These are phyloP conservation scores for Apostichopus japonicus DNA, from an alignment of 35 echinoderm and acorn worm species.

Conservation along the genomic window DNA sequence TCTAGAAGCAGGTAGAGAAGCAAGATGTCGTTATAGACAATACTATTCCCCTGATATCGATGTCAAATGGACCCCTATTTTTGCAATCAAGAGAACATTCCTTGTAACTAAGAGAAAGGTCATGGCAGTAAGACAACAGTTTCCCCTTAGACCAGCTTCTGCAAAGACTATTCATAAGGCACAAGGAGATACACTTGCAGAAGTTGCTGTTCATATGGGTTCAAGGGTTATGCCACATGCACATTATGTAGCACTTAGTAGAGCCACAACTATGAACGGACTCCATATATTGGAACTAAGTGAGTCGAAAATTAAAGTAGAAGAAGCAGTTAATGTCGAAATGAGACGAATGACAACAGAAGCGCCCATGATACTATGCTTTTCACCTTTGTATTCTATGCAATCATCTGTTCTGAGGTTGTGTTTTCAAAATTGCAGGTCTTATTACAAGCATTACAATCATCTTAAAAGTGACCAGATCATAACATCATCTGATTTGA, in stretches of 20 bases:
- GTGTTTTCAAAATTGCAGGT: too few species aligned
- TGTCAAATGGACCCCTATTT: conserved; percentile 44
- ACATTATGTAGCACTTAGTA: conserved; percentile 54
- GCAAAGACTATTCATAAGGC: conserved; percentile 62
- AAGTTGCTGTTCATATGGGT: conserved; percentile 41
- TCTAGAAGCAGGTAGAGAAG: not conserved
- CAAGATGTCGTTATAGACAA: not conserved
- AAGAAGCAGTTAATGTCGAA: too few species aligned
- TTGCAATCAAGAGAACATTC: conserved; percentile 34
- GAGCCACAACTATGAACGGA: not conserved
- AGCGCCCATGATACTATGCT: too few species aligned
- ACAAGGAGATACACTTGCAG: conserved; percentile 37
- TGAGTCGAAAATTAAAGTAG: conserved; percentile 29
- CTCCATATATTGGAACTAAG: conserved; percentile 9
- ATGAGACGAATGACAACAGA: too few species aligned
- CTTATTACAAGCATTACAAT: too few species aligned
- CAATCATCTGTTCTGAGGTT: too few species aligned
- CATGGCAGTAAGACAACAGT: conserved; percentile 28
- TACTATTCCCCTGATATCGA: not conserved
- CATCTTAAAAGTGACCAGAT: too few species aligned
- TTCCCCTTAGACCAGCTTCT: conserved; percentile 40
- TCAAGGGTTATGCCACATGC: not conserved
- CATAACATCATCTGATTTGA: too few species aligned
- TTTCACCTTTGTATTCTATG: too few species aligned
- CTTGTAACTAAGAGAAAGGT: not conserved